Evolutionary conservation across 2,888 invertebrate genomes (phyloP).

Genomic region (Acanthosepion esculentum): DNA sequence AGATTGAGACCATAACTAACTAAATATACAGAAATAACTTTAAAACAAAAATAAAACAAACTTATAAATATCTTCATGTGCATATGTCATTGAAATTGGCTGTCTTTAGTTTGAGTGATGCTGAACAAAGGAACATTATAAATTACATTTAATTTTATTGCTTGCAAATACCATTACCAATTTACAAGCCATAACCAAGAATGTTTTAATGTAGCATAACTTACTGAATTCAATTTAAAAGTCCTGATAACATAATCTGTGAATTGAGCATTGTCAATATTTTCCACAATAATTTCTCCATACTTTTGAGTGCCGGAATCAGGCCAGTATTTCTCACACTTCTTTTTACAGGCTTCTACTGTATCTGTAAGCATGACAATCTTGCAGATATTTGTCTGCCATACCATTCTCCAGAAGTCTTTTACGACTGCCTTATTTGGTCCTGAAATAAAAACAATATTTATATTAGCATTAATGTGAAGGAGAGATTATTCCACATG

Average conservation of each 20-base stretch:
- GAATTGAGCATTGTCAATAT: constrained; percentile 64
- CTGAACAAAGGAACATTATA: too few relatives aligned
- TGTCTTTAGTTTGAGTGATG: too few relatives aligned
- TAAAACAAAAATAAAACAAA: too few relatives aligned
- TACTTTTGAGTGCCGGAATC: constrained; percentile 64
- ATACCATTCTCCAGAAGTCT: constrained; percentile 86
- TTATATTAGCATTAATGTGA: background rate
- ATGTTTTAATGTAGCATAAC: constrained; percentile 46
- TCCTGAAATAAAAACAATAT: constrained; percentile 55
- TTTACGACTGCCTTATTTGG: constrained; percentile 81
- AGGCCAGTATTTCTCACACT: constrained; percentile 73
- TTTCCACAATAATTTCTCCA: constrained; percentile 65
- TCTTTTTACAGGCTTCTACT: constrained; percentile 70
- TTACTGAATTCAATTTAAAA: constrained; percentile 66
- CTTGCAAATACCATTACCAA: too few relatives aligned
- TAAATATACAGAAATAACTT: too few relatives aligned
- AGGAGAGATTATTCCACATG: background rate
- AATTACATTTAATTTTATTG: too few relatives aligned
- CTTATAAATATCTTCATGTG: too few relatives aligned
- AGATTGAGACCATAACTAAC: too few relatives aligned
- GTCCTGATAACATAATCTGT: constrained; percentile 68
- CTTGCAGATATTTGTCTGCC: constrained; percentile 81
- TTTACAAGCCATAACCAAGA: background rate
- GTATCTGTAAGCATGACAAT: constrained; percentile 82
- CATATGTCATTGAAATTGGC: too few relatives aligned